These are phyloP conservation scores for Camponotus vicinus DNA, from an alignment of 1,140 invertebrate genomes.

Conservation along the genomic window DNA sequence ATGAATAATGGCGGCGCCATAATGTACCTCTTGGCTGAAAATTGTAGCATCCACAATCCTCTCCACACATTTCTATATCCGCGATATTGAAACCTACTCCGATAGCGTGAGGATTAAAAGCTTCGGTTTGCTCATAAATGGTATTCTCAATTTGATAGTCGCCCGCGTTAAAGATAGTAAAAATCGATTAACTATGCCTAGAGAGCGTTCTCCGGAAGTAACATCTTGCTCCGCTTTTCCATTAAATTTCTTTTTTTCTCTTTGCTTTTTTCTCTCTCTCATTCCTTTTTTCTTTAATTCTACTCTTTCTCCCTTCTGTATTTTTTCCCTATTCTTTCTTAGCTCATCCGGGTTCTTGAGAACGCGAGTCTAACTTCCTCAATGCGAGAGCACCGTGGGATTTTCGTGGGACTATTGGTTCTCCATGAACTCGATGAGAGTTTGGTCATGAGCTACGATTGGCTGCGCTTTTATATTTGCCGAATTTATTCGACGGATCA, in stretches of 20 bases:
- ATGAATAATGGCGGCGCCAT: neutral
- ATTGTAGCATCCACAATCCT: neutral
- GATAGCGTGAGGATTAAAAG: constrained; percentile 15
- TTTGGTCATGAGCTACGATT: constrained; percentile 34
- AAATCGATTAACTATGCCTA: constrained; percentile 32
- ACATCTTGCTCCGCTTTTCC: constrained; percentile 51
- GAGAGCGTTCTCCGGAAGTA: neutral
- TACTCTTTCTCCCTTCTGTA: constrained; percentile 18
- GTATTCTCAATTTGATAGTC: constrained; percentile 4
- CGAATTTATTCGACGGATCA: constrained; percentile 27
- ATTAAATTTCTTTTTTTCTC: constrained; percentile 44
- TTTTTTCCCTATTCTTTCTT: neutral
- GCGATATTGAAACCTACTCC: neutral
- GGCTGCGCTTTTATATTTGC: constrained; percentile 30
- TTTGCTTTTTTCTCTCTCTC: constrained; percentile 15
- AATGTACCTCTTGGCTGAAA: neutral
- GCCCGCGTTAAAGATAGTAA: constrained; percentile 24
- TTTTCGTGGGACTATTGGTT: constrained; percentile 75
- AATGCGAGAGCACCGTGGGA: constrained; percentile 62
- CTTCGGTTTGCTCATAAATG: constrained; percentile 7
- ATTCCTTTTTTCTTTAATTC: constrained; percentile 11
- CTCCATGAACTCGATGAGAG: constrained; percentile 54
- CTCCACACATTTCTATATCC: neutral
- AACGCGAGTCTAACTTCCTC: constrained; percentile 48
- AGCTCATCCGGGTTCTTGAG: constrained; percentile 30